Evolutionary conservation across 2,888 invertebrate species (phyloP).

Genomic region (Campoplex capitator): DNA sequence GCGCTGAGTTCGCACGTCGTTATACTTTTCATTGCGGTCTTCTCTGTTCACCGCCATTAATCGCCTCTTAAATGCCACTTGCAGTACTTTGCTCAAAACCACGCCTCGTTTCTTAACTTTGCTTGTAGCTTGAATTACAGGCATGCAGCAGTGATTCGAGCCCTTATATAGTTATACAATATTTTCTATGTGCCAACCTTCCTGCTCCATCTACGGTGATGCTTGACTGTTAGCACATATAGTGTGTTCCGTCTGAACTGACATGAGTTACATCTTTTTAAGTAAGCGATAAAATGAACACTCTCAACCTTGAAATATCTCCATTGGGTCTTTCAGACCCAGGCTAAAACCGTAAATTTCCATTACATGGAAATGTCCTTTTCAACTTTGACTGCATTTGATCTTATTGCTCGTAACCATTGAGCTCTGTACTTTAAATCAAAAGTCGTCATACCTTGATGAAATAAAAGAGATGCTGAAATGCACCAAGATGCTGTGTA

Average conservation of each 20-base stretch:
- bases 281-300: neutral
- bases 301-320: neutral
- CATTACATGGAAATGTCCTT: neutral
- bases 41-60: conserved; percentile 30
- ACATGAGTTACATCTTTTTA: too few species aligned
- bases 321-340: neutral
- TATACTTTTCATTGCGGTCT: conserved; percentile 52
- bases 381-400: neutral
- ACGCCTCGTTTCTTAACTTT: conserved; percentile 19
- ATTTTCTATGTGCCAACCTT: conserved; percentile 32
- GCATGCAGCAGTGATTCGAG: conserved; percentile 16
- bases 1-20: conserved; percentile 21
- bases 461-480: too few species aligned
- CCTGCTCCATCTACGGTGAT: neutral
- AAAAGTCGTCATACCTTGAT: too few species aligned
- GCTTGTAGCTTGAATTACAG: neutral
- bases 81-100: conserved; percentile 37
- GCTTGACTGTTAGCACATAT: neutral
- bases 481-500: too few species aligned
- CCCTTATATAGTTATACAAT: conserved; percentile 32
- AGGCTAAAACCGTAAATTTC: neutral
- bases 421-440: too few species aligned
- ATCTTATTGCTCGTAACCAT: neutral
- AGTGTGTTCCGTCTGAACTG: neutral
- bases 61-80: conserved; percentile 44